These are phyloP conservation scores for Dreissena rostriformis DNA, from an alignment of 1,140 invertebrate species.

Conservation along the genomic window DNA sequence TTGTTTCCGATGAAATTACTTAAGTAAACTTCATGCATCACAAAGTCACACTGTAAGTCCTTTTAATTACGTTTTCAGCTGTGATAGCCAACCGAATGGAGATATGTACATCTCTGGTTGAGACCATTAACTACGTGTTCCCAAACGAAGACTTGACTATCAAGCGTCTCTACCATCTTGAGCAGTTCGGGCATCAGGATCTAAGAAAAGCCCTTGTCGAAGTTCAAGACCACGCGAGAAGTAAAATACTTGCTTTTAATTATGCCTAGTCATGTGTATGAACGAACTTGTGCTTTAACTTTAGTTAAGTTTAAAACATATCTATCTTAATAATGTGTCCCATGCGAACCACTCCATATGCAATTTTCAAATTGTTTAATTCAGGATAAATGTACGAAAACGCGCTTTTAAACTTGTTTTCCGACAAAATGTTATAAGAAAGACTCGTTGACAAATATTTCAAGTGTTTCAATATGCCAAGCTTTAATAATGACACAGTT, in stretches of 20 bases:
- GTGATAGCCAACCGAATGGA: constrained; percentile 34
- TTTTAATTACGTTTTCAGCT: constrained; percentile 1
- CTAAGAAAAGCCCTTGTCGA: constrained; percentile 16
- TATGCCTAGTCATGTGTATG: neutral
- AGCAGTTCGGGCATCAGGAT: neutral
- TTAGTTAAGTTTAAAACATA: neutral
- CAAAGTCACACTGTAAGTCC: too few relatives aligned
- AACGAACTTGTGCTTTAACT: neutral
- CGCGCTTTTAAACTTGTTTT: too few relatives aligned
- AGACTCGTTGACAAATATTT: too few relatives aligned
- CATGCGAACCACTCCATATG: neutral
- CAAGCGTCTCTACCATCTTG: neutral
- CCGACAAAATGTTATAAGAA: too few relatives aligned
- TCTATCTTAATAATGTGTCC: neutral
- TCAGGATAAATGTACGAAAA: too few relatives aligned
- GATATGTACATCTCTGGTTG: constrained; percentile 22
- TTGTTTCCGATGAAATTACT: too few relatives aligned
- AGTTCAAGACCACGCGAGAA: constrained; percentile 37
- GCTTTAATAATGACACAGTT: too few relatives aligned
- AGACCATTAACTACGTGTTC: constrained; percentile 27
- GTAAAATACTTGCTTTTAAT: constrained; percentile 3
- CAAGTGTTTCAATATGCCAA: too few relatives aligned
- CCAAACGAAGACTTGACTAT: constrained; percentile 42
- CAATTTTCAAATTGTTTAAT: too few relatives aligned
- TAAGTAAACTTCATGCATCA: too few relatives aligned